Base-by-base conservation (phyloP, 1,140 invertebrate species). In the Aphaenogaster floridana region DNA sequence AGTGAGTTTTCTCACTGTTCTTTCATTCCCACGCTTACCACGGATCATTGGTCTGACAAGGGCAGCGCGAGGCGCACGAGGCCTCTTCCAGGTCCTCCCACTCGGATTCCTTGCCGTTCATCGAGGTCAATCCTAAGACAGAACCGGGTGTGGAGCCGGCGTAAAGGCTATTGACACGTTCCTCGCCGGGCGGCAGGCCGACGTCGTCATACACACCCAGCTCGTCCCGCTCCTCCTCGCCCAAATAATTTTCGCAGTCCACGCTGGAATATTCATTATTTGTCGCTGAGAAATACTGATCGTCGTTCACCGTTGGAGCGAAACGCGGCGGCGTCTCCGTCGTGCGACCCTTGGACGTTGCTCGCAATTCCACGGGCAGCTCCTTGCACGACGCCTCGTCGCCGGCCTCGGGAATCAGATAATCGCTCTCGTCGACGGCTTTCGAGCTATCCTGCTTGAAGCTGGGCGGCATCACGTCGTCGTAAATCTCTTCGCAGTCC, bases 81-180 rank as follows among this genome's bases (percentile, higher is more conserved):
- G 86, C 45, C 9, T 94, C 94, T 8, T 94, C 94, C n/a, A 95
- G 72, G 69, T 95, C 93, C 81, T 93, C 93, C 92, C 92, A 94
- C 87, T 95, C 93, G 39, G 93, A 94, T 87, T 95, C 94, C 69
- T 94, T 94, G 52, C 91, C 89, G 72, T 84, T 91, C 21, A n/a
- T 52, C 80, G 61, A 86, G 48, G 59, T 81, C 52, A 50, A 81
- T 89, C 69, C 89, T 63, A 63, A 83, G 48, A 91, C 63, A 28
- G 87, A 92, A 9, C 88, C 90, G 17, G 83, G 64, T 28, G 87
- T 80, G 6, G 92, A 94, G 11, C 93, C 93, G 9, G 92, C 94
- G 52, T 95, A 95, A 39, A 95, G 87, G 80, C 94, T 95, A 83
- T 95, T 95, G 48, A 95, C 92, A 36, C 93, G 92, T 68, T 95